Base-by-base conservation (phyloP, 2,113 vertebrate genomes). In the Pituophis catenifer region DNA sequence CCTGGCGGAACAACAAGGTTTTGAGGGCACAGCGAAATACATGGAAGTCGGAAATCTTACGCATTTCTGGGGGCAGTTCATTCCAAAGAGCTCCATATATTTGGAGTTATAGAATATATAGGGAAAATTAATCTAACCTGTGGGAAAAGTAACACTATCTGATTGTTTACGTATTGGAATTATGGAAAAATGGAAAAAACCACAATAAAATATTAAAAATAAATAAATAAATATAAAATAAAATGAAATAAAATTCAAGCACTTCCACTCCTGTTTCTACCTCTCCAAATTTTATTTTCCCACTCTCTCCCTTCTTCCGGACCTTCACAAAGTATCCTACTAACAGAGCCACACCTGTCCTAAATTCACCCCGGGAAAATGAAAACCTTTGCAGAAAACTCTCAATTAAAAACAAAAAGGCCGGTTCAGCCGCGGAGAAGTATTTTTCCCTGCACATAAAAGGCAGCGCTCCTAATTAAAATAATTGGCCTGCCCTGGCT, bases 381-480 rank as follows among this genome's bases (percentile, higher is more conserved):
- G 26, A 38, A 81, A 81, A 38, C 70, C 33, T 7, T 19, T 33
- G 70, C 15, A 1, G 29, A 2, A 70, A 70, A 70, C 29, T 29
- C 62, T 38, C 70, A 19, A 9, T 81, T 38, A 38, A 38, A 38
- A 38, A 38, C 7, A 81, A 8, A 81, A 75, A 8, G 13, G 29
- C 9, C 0, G 26, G 11, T 38, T 13, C 1, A 1, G 65, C 65
- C n/a, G n/a, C 1, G 12, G 65, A 33, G n/a, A 70, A 17, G n/a
- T 65, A 12, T 50, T 65, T 33, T 17, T 50, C 94, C 70, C 53
- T 26, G 24, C 24, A 75, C 92, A 96, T 95, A 58, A 96, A 95
- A 96, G 88, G 50, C n/a, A 5, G 52, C 92, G 23, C 92, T 26
- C 7, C 33, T 94, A 93, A 97, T 96, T 95, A 95, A 92, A 93